These are phyloP conservation scores for Liopterus haemorrhoidalis DNA, from an alignment of 2,888 invertebrate species.

Conservation along the genomic window DNA sequence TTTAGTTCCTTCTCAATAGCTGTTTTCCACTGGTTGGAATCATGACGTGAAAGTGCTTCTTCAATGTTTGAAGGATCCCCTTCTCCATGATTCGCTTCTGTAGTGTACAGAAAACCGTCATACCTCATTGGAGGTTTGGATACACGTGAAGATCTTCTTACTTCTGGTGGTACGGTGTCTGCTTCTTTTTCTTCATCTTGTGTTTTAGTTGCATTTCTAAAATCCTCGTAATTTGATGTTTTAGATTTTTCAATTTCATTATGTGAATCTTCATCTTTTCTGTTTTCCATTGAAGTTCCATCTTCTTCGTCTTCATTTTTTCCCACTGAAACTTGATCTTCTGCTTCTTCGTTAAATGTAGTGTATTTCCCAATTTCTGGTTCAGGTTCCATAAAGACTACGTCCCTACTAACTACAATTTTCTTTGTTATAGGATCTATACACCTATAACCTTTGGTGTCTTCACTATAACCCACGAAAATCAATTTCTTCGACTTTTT, in stretches of 20 bases:
- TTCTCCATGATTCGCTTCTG: not conserved
- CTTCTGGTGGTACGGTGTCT: conserved; percentile 9
- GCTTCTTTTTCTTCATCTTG: conserved; percentile 12
- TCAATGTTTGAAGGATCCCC: conserved; percentile 8
- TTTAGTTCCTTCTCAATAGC: conserved; percentile 28
- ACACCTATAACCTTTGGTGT: conserved; percentile 25
- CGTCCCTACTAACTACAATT: conserved; percentile 13
- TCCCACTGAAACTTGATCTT: not conserved
- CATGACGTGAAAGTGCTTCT: not conserved
- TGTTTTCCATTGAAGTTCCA: conserved; percentile 15
- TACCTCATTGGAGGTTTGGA: conserved; percentile 18
- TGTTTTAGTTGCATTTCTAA: conserved; percentile 4
- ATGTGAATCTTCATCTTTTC: conserved; percentile 2
- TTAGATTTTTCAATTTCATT: not conserved
- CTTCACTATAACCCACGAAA: conserved; percentile 25
- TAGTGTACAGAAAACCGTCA: conserved; percentile 24
- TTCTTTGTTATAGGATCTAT: conserved; percentile 21
- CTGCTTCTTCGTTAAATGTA: not conserved
- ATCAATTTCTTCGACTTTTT: conserved; percentile 26
- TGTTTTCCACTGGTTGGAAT: conserved; percentile 19
- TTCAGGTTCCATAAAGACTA: conserved; percentile 7
- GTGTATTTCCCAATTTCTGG: not conserved
- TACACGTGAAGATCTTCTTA: conserved; percentile 26
- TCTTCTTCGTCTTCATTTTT: conserved; percentile 18
- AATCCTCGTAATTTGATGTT: conserved; percentile 23